Evolutionary conservation across 1,140 invertebrate genomes (phyloP), one percentile per base, ranked within the genome.

Genomic region (Trypoxylus dichotomus): DNA sequence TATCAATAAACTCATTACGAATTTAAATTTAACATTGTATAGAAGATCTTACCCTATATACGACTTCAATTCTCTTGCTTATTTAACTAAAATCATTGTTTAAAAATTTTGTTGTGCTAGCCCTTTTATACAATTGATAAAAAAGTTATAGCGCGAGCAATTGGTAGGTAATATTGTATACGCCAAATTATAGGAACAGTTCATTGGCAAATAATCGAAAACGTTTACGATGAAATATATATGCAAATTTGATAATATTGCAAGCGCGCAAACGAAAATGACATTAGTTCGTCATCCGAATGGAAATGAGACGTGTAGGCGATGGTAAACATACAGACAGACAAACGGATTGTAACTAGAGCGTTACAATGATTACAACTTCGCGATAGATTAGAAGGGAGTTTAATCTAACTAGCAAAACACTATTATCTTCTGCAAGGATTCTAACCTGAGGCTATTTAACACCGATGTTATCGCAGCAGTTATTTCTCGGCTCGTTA

Each of bases 401-500:
- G 60, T 63, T 63, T 63, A 63, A 63, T 63, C 60, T 63, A 63
- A 63, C 60, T 63, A 19, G 60, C 60, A 24, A 63, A 63, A 63
- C 24, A 63, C 60, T 63, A 63, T 63, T 63, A 63, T 63, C 60
- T 63, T 63, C 60, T 19, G 19, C 60, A 63, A 63, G 60, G 60
- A 63, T 63, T 63, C 60, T 63, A 63, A 63, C 60, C 60, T 24
- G 60, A 63, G 60, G 60, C 60, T 13, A 19, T 63, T 63, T 63
- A 63, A 63, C 60, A 19, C 60, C 60, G 60, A 63, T 63, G 60
- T 63, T 63, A 63, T 63, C 60, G 60, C 21, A 63, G 58, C 58
- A 63, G 60, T 63, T 63, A 63, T 63, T 63, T 63, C 60, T 63
- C 60, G 60, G 21, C n/a, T 63, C 60, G 60, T 63, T 63, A 63